Base-by-base conservation (phyloP, 1,140 invertebrate genomes). In the Leguminivora glycinivorella region DNA sequence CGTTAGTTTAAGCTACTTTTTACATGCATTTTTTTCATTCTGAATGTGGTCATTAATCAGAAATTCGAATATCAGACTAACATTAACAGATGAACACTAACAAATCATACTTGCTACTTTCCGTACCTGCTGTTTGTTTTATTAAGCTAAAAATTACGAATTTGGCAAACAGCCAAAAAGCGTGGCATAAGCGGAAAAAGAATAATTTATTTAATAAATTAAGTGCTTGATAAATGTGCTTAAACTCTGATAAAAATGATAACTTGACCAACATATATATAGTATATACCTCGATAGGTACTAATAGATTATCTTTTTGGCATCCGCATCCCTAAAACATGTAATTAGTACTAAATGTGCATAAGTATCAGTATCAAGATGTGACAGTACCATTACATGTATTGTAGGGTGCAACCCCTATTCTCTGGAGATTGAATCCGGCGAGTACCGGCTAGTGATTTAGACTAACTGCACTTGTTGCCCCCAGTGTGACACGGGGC, bases 401-500 rank as follows among this genome's bases (percentile, higher is more conserved):
- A 72, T 78, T 73, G 69, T 70, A 76, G 71, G 34, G 66, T 40
- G 34, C 29, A 22, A 34, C 31, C 58, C 67, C 67, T 40, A 68
- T 77, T 87, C 88, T 83, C 89, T 71, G 63, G 86, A 84, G 87
- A 88, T 75, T 75, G 76, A 77, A 83, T 75, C 70, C 79, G 81
- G 72, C 77, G 71, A 77, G 73, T 72, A 76, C 74, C 71, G 73
- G 70, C 71, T 76, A 76, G 83, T 88, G 87, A 91, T 91, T 89
- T 87, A 88, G 82, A 83, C 79, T 83, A 88, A 89, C 83, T 89
- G 77, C 85, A 88, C 87, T 88, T 88, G 85, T 87, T 85, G 85
- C 83, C 70, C 74, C 68, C 71, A 66, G 47, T 83, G 83, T 86
- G 84, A 87, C 82, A 80, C 77, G 76, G 71, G 75, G 72, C 82